Base-by-base conservation (phyloP, 2,797 vertebrate genomes). In the Cossypha dichroa region DNA sequence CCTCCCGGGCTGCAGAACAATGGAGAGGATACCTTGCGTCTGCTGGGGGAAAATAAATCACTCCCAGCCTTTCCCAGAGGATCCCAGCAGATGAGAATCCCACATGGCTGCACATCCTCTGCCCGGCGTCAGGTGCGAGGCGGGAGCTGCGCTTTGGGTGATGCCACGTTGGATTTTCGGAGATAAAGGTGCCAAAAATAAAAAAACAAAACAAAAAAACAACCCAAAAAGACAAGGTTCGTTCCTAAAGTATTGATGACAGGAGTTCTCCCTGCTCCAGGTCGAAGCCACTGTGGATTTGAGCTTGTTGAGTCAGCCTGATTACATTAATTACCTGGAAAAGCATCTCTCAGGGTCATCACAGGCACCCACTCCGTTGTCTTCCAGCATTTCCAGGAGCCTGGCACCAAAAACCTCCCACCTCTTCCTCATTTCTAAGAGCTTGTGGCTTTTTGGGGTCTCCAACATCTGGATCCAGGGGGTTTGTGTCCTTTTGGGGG, bases 1-100 rank as follows among this genome's bases (percentile, higher is more conserved):
- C 93, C 77, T 62, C 91, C 80, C 69, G 33, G 62, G n/a, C 68
- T 14, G 55, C 43, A n/a, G 15, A 97, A 96, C 96, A 96, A 97
- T 80, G 56, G 90, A n/a, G 54, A 92, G 90, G 84, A 90, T 34
- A 70, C 92, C 95, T 95, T 2, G 79, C 46, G 0, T 5, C n/a
- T 8, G 36, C 67, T 21, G n/a, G 22, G 17, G 49, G 11, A 0
- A 28, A 49, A 97, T 87, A 84, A 91, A 88, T 90, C 95, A 79
- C 11, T 3, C 4, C 2, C 45, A 14, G 28, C 64, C 84, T 68
- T 33, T 46, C 80, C 88, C 84, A 1, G 10, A 60, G 92, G 72
- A 69, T 31, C 22, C 15, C 15, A 14, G 67, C 72, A 36, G 75
- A 89, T 64, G 96, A 78, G 31, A 93, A 94, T 87, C 7, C 11